Evolutionary conservation across 2,888 invertebrate species (phyloP).

Genomic region (Exephanes ischioxanthus): DNA sequence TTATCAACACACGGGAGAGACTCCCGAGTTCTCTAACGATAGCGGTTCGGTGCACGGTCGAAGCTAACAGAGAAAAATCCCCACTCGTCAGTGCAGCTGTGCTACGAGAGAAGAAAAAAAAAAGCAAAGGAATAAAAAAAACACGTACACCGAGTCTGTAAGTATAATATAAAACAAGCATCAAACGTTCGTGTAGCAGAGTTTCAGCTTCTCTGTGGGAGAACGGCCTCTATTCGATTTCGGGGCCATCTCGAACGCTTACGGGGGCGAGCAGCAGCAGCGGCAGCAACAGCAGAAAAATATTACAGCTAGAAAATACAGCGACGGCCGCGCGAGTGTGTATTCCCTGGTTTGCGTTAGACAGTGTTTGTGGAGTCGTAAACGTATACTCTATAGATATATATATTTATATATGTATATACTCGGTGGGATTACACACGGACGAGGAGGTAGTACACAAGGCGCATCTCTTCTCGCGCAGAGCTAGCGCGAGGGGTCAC

Average conservation of each 20-base stretch:
- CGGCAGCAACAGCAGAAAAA: conserved; percentile 11
- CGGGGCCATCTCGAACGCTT: conserved; percentile 61
- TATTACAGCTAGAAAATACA: conserved; percentile 58
- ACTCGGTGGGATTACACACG: conserved; percentile 46
- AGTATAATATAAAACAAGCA: conserved; percentile 16
- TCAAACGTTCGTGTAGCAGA: not conserved
- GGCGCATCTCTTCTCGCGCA: conserved; percentile 67
- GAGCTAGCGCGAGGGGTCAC: conserved; percentile 65
- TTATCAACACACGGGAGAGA: not conserved
- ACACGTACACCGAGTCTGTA: not conserved
- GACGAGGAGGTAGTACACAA: not conserved
- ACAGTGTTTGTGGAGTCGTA: not conserved
- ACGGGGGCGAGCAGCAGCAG: not conserved
- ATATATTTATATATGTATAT: not conserved
- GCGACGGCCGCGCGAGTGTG: conserved; percentile 1
- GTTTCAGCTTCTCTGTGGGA: conserved; percentile 31
- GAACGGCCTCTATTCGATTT: conserved; percentile 66
- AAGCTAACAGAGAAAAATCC: conserved; percentile 5
- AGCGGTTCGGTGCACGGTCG: not conserved
- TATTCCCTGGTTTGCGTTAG: conserved; percentile 29
- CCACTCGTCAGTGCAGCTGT: not conserved
- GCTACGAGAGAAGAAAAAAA: conserved; percentile 1
- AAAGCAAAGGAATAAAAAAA: not conserved
- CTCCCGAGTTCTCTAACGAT: not conserved
- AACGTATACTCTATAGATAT: not conserved